Base-by-base conservation (phyloP, 2,113 vertebrate species). In the Onychostruthus taczanowskii region DNA sequence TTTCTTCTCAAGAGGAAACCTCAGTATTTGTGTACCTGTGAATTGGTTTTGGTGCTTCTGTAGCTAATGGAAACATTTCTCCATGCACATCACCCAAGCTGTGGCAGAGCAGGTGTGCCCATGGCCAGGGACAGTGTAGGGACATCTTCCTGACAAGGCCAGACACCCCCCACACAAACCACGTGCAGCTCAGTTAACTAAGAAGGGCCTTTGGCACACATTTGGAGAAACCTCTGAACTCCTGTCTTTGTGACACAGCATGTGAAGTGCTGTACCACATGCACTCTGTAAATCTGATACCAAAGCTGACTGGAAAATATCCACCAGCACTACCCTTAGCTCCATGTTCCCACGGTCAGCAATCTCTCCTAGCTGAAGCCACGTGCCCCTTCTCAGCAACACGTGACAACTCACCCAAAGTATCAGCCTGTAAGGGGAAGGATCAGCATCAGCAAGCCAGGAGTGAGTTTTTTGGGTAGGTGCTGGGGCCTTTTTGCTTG, bases 71-170 rank as follows among this genome's bases (percentile, higher is more conserved):
- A 16, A 82, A 55, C 23, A 50, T 52, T 66, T 62, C 46, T 21
- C 46, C 27, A 67, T 3, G 13, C 28, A 43, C 49, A 52, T 43
- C 46, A 43, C 12, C 46, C 44, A 44, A 26, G n/a, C 10, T 64
- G 58, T 13, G 23, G 13, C 14, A 22, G 43, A 49, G 6, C 41
- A 64, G 41, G 33, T 2, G 0, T 35, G 75, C 15, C 67, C 24
- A 23, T 6, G 79, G 62, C 63, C 20, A 35, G 16, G n/a, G 26
- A 52, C 49, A 80, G 53, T 0, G 0, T 1, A 61, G 59, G 0
- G 0, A 85, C 18, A 44, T 18, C 66, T 20, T 61, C 33, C 28
- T 27, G 13, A 33, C 0, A 3, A 90, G 63, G 19, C 67, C 31
- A 64, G 1, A 0, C 41, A 37, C 1, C 5, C 49, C 19, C 59